phyloP scores from a whole-genome alignment of 2,888 invertebrate genomes.

The Neuroscelio doddi region DNA sequence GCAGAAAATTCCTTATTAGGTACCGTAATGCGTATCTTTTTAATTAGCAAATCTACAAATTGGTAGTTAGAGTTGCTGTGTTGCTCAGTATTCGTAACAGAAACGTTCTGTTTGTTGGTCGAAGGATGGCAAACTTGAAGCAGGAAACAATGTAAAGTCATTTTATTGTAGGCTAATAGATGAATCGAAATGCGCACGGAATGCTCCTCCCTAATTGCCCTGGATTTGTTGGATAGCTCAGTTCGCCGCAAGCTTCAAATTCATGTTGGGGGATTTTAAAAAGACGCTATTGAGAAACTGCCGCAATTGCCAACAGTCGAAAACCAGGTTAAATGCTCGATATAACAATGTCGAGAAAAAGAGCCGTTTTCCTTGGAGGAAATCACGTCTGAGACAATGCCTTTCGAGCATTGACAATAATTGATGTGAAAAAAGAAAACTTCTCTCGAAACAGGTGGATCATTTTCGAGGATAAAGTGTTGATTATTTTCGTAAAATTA shows the following conservation, averaged over 20 bases:
- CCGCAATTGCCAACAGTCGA: constrained; percentile 26
- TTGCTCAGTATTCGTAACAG: constrained; percentile 35
- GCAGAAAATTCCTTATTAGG: constrained; percentile 58
- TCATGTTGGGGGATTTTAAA: constrained; percentile 21
- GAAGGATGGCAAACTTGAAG: constrained; percentile 28
- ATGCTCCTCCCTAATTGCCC: constrained; percentile 39
- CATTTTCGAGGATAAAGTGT: constrained; percentile 8
- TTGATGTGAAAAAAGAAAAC: not conserved
- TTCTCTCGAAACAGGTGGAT: constrained; percentile 14
- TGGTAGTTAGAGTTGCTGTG: constrained; percentile 52
- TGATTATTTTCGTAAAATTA: too few species aligned
- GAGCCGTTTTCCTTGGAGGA: constrained; percentile 12
- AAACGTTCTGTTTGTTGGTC: constrained; percentile 31
- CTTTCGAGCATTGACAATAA: constrained; percentile 14
- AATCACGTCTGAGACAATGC: constrained; percentile 12
- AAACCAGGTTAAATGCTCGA: constrained; percentile 34
- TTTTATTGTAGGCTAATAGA: constrained; percentile 34
- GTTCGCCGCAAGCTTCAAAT: constrained; percentile 17
- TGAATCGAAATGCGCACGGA: constrained; percentile 36
- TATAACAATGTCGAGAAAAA: constrained; percentile 25
- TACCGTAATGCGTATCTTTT: constrained; percentile 40
- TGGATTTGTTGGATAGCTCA: constrained; percentile 38
- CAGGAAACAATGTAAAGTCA: constrained; percentile 28
- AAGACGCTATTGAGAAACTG: constrained; percentile 20
- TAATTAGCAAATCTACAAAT: constrained; percentile 57